phyloP scores from a whole-genome alignment of 2,888 invertebrate genomes.

The Ophion ellenae region DNA sequence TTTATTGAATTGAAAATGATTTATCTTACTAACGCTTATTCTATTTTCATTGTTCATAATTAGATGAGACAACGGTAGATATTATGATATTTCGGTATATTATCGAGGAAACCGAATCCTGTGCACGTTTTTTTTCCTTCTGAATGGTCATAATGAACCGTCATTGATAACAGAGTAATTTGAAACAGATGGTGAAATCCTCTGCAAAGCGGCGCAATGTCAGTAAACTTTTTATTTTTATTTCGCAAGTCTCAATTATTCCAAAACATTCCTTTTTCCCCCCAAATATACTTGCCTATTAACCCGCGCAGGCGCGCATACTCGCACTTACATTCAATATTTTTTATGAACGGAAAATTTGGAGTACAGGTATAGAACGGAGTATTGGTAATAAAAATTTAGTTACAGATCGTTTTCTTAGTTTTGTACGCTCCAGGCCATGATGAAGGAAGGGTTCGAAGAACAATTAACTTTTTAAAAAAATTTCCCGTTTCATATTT shows the following conservation, averaged over 20 bases:
- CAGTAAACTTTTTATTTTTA: too few relatives aligned
- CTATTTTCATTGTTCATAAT: constrained; percentile 68
- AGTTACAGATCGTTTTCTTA: constrained; percentile 57
- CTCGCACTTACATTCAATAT: too few relatives aligned
- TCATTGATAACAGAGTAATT: too few relatives aligned
- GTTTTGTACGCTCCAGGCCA: constrained; percentile 64
- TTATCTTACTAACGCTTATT: constrained; percentile 68
- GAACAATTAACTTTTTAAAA: constrained; percentile 29
- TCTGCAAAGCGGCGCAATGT: too few relatives aligned
- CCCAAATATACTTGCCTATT: too few relatives aligned
- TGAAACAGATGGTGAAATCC: too few relatives aligned
- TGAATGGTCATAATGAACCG: not conserved
- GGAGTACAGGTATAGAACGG: constrained; percentile 13
- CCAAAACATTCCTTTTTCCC: too few relatives aligned
- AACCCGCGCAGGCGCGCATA: too few relatives aligned
- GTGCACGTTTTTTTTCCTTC: not conserved
- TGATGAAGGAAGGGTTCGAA: constrained; percentile 32
- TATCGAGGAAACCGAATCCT: not conserved
- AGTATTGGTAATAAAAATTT: constrained; percentile 26
- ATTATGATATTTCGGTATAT: not conserved
- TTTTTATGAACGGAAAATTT: constrained; percentile 5
- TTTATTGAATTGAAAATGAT: constrained; percentile 11
- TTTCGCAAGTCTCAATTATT: too few relatives aligned
- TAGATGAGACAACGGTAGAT: not conserved
- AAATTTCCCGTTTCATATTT: constrained; percentile 11